Conservation (phyloP, 2,888 invertebrate species). For the Platycheirus rosarum region DNA sequence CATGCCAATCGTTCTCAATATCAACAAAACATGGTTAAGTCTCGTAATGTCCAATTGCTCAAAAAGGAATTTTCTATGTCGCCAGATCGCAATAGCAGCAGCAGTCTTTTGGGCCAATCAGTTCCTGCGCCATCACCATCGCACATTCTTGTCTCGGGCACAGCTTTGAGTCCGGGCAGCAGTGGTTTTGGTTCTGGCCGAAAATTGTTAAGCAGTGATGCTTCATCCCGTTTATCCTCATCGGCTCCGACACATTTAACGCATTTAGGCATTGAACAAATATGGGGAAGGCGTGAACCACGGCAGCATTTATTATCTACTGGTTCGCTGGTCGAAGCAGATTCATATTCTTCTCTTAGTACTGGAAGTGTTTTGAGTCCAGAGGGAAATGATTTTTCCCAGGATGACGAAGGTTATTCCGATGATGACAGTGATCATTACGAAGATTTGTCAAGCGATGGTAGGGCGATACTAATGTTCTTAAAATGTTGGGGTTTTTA, state of each 20-base stretch:
- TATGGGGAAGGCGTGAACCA: constrained; percentile 94
- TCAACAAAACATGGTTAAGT: constrained; percentile 79
- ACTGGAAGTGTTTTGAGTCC: constrained; percentile 93
- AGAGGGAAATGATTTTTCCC: constrained; percentile 90
- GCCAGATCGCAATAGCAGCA: constrained; percentile 83
- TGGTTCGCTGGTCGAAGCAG: constrained; percentile 92
- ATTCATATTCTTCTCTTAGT: constrained; percentile 91
- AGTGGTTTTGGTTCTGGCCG: constrained; percentile 80
- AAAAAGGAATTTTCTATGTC: constrained; percentile 86
- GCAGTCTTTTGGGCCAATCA: constrained; percentile 85
- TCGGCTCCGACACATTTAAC: constrained; percentile 91
- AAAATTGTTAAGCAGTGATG: constrained; percentile 78
- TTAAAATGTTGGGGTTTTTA: too few species aligned
- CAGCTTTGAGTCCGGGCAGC: constrained; percentile 81
- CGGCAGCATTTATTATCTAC: constrained; percentile 93
- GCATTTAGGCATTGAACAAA: constrained; percentile 88
- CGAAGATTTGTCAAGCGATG: constrained; percentile 93
- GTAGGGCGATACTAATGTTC: constrained; percentile 78
- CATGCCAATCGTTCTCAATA: constrained; percentile 80
- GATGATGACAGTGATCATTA: constrained; percentile 94
- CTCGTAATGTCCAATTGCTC: constrained; percentile 82
- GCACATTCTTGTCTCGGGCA: constrained; percentile 82
- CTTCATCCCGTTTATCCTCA: constrained; percentile 88
- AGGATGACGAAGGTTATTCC: constrained; percentile 91
- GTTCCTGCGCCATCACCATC: constrained; percentile 85